Base-by-base conservation (phyloP, 2,113 vertebrate genomes). In the Triplophysa tibetana region DNA sequence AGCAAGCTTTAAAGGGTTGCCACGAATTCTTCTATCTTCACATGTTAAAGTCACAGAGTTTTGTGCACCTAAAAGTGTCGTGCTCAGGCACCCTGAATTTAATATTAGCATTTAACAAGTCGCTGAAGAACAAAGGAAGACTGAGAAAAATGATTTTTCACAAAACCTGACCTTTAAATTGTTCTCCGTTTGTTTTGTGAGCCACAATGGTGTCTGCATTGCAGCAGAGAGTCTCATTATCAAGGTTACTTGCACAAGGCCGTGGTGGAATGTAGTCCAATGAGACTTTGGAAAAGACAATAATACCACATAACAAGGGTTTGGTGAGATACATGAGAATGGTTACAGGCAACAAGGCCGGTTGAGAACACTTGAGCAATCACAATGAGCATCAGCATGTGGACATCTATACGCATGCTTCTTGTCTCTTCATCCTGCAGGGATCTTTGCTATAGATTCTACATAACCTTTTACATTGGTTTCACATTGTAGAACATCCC, bases 141-240 rank as follows among this genome's bases (percentile, higher is more conserved):
- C 24, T 16, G 48, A 16, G 4, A 75, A 63, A 19, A 43, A 75
- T 29, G 16, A 12, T 26, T 62, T 26, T 60, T 60, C 54, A 73
- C n/a, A 62, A 61, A 45, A 75, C 41, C 41, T 62, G 58, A 62
- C 72, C 72, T 63, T 75, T 63, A 75, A 75, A 63, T 48, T 48
- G 41, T 75, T 63, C 73, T 63, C 41, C 60, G 2, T 63, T 45
- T 58, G 58, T 60, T 73, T 23, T 50, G 60, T 63, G 23, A 75
- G 23, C 48, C 23, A 41, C 23, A 26, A 19, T 48, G 73, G 73
- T 75, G 21, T 50, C 23, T 29, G 21, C 6, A 6, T 21, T 48
- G 41, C 38, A 63, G 73, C 23, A 24, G 50, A 6, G 1, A 60
- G 5, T 21, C 41, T 75, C 41, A 62, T 75, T 63, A 63, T 48